Conservation (phyloP, 2,888 invertebrate genomes). For the Limnephilus auricula region DNA sequence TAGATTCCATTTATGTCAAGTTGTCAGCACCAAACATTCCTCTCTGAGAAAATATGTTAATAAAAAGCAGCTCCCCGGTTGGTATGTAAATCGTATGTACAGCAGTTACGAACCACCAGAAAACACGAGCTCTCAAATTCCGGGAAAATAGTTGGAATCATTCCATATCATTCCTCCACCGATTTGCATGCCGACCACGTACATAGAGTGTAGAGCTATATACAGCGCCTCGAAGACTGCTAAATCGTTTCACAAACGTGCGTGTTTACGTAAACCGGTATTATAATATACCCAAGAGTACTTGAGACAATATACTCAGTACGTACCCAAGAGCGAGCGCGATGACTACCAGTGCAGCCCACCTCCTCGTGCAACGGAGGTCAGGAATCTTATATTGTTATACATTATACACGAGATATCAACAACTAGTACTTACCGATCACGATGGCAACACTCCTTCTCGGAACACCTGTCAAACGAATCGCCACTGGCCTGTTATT, state of each 20-base stretch:
- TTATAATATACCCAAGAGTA: constrained; percentile 28
- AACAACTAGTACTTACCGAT: constrained; percentile 13
- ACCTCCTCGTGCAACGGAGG: constrained; percentile 17
- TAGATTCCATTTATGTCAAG: not conserved
- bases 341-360: constrained; percentile 11
- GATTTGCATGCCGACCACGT: constrained; percentile 50
- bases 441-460: constrained; percentile 4
- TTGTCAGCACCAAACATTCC: not conserved
- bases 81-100: not conserved
- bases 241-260: constrained; percentile 53
- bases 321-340: not conserved
- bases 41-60: constrained; percentile 24
- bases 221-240: constrained; percentile 44
- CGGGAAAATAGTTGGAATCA: constrained; percentile 39
- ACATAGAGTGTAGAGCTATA: constrained; percentile 3
- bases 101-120: constrained; percentile 13
- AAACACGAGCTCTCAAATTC: constrained; percentile 14
- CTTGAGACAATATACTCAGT: not conserved
- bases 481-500: not conserved
- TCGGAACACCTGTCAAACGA: constrained; percentile 24
- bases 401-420: not conserved
- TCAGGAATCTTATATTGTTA: not conserved
- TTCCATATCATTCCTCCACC: constrained; percentile 45
- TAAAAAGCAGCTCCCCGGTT: not conserved
- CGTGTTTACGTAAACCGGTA: constrained; percentile 56